Evolutionary conservation across 2,888 invertebrate genomes (phyloP).

Genomic region (Pachydiplax longipennis): DNA sequence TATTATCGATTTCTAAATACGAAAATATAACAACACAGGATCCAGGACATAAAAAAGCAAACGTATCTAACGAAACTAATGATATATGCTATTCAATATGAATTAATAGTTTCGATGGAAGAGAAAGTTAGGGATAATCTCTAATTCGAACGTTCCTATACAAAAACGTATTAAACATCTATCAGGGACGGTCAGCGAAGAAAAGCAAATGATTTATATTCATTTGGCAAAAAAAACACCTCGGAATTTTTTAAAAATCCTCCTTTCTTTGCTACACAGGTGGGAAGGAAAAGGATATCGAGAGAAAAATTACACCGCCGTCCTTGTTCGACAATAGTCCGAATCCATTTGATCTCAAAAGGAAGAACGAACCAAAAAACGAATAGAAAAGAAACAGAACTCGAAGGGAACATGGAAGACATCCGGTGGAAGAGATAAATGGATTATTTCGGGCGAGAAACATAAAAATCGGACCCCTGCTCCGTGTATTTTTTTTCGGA

Average conservation of each 20-base stretch:
- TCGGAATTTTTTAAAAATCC: not conserved
- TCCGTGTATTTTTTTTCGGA: not conserved
- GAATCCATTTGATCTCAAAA: conserved; percentile 18
- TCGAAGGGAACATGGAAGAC: not conserved
- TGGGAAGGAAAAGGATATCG: conserved; percentile 21
- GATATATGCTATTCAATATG: too few relatives aligned
- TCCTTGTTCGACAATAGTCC: conserved; percentile 10
- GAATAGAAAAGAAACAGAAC: not conserved
- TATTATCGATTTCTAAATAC: too few relatives aligned
- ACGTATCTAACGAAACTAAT: too few relatives aligned
- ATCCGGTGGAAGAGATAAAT: conserved; percentile 39
- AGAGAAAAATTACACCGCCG: not conserved
- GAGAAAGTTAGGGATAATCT: too few relatives aligned
- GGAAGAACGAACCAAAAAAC: not conserved
- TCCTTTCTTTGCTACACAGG: not conserved
- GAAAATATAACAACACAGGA: too few relatives aligned
- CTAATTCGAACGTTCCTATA: too few relatives aligned
- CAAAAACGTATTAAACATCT: too few relatives aligned
- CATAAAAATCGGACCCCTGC: conserved; percentile 21
- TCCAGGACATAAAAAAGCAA: too few relatives aligned
- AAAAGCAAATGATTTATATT: too few relatives aligned
- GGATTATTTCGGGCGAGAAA: conserved; percentile 22
- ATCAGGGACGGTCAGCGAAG: too few relatives aligned
- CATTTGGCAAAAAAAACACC: not conserved
- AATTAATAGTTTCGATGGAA: too few relatives aligned